Evolutionary conservation across 2,888 invertebrate species (phyloP), one percentile per base, ranked within the genome.

Genomic region (Nomada ferruginata): DNA sequence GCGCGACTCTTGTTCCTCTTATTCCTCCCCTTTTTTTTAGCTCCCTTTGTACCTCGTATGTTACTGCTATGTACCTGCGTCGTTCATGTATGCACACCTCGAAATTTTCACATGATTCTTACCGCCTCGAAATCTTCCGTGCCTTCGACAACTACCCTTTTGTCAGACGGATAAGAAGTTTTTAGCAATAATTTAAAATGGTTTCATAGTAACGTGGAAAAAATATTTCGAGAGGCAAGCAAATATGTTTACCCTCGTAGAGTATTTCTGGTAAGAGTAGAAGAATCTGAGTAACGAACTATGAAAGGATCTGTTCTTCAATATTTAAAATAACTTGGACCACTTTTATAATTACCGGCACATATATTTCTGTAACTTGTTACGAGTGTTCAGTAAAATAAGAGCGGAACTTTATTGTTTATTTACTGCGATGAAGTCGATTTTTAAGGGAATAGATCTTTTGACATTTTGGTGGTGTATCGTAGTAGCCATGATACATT

Each of bases 391-490:
- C 7, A 0, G 36, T 36, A 36, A 7, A 7, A 1, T 36, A 36
- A 36, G 36, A 1, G 36, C 7, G 5, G 10, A 20, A 18, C 1
- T 18, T 18, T 4, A 5, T 23, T 5, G 2, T 23, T 55, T n/a
- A 61, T 55, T 15, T 13, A 10, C 0, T 2, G 2, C 2, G 47
- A 18, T 20, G 4, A 42, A 18, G n/a, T 42, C 23, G 47, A 44
- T 57, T 68, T 69, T 73, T 64, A 26, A 23, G 47, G 10, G 15
- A 23, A 52, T 29, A n/a, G 18, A 26, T 52, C 57, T 42, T 68
- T 60, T 77, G 85, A 82, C 75, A 76, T 85, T 83, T 82, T 29
- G 23, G 18, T 55, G 57, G 57, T 15, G 59, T 36, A 57, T 42
- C 50, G 42, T 61, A 66, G 70, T 65, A 76, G 55, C 71, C 68